These are phyloP conservation scores for Zoanthus sociatus DNA, from an alignment of 92 coral and sea anemone species.

Conservation along the genomic window DNA sequence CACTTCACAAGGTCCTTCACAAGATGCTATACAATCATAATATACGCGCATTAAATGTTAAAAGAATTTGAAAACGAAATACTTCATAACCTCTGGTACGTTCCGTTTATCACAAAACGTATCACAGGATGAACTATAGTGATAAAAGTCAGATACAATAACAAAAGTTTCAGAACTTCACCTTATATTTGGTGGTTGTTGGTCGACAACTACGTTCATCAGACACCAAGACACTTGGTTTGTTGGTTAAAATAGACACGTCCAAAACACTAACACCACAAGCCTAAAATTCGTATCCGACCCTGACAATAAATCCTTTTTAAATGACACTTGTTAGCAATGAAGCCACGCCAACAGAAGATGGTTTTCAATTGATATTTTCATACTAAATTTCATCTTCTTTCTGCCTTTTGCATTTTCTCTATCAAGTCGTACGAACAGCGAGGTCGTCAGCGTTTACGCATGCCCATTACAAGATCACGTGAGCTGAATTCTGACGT, in stretches of 20 bases:
- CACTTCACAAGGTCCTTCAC: not conserved
- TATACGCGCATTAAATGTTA: conserved; percentile 39
- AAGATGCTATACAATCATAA: conserved; percentile 14
- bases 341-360: conserved; percentile 47
- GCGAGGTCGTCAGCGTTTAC: conserved; percentile 25
- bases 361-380: conserved; percentile 46
- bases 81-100: conserved; percentile 27
- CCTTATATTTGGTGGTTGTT: conserved; percentile 40
- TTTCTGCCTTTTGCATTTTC: conserved; percentile 45
- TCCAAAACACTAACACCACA: conserved; percentile 39
- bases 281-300: conserved; percentile 16
- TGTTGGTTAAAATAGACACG: conserved; percentile 27
- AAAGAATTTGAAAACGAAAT: conserved; percentile 27
- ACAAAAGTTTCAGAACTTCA: conserved; percentile 7
- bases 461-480: conserved; percentile 35
- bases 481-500: conserved; percentile 46
- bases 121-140: not conserved
- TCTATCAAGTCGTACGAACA: conserved; percentile 21
- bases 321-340: conserved; percentile 25
- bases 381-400: conserved; percentile 44
- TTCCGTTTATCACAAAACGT: conserved; percentile 21
- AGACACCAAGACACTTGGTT: conserved; percentile 36
- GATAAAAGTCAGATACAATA: not conserved
- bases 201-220: conserved; percentile 34
- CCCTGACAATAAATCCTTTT: conserved; percentile 25